phyloP scores from a whole-genome alignment of 1,140 invertebrate genomes.

The Orius laevigatus region DNA sequence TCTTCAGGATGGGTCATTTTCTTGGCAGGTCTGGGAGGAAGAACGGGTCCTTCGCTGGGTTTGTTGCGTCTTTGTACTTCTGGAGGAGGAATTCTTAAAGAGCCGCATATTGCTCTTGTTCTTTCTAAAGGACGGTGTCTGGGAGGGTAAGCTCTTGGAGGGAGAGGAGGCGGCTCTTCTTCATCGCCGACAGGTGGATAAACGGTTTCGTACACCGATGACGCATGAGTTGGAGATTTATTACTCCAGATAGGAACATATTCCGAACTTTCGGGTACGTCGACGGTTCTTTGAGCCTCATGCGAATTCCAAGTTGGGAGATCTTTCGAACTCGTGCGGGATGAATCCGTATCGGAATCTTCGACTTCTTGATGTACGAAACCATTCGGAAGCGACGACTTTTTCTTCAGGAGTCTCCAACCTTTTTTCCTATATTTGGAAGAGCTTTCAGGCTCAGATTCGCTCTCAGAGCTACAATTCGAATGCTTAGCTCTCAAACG shows the following conservation, averaged over 20 bases:
- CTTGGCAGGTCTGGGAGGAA: constrained; percentile 22
- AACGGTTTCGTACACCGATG: constrained; percentile 27
- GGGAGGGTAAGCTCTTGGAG: constrained; percentile 25
- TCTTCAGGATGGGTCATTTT: constrained; percentile 38
- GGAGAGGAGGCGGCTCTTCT: constrained; percentile 27
- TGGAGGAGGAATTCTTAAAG: too few relatives aligned
- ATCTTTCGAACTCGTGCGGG: constrained; percentile 20
- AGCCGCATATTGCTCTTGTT: constrained; percentile 24
- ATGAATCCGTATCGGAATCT: constrained; percentile 21
- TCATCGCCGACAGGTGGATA: constrained; percentile 17
- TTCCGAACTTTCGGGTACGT: constrained; percentile 17
- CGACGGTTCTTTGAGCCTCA: constrained; percentile 19
- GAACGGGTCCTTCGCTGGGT: constrained; percentile 17
- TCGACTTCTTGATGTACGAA: constrained; percentile 15
- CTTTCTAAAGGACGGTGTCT: constrained; percentile 28
- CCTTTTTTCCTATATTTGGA: constrained; percentile 19
- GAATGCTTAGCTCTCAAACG: constrained; percentile 10
- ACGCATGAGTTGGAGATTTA: constrained; percentile 13
- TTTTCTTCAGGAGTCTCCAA: constrained; percentile 21
- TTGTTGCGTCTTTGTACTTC: constrained; percentile 20
- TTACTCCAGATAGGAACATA: constrained; percentile 27
- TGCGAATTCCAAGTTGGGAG: constrained; percentile 25
- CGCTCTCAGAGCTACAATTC: constrained; percentile 23
- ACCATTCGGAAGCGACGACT: constrained; percentile 17
- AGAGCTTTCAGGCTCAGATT: constrained; percentile 22